Evolutionary conservation across 2,797 vertebrate species (phyloP), one percentile per base, ranked within the genome.

Genomic region (Lycodopsis pacificus): DNA sequence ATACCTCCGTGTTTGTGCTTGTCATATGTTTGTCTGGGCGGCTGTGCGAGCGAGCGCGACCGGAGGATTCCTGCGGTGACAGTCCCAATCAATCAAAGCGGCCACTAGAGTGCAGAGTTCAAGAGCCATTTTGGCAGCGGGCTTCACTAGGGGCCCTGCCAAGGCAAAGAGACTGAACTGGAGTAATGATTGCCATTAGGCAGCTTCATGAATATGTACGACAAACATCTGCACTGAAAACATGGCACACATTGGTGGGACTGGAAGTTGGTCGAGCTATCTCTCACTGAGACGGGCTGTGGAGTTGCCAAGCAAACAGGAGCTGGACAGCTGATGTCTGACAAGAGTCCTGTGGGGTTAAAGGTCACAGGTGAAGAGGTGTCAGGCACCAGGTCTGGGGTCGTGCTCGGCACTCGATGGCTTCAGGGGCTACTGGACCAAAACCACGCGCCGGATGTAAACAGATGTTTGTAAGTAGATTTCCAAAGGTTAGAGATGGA

Each of bases 141-240:
- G 81, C 80, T 82, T 65, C 82, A 84, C 12, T 62, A 36, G 82
- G 40, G 68, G 81, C 62, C 64, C 83, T 91, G 93, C 82, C 92
- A 95, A 94, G 66, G 81, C 70, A 69, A 86, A 75, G 81, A 82
- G 71, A 58, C 79, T 34, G 81, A 89, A 82, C 84, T 51, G 80
- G 88, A 93, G 86, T 87, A 88, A 92, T 93, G 88, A 92, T 91
- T 78, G 84, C 86, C 83, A 91, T 94, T 92, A 93, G 81, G 69
- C 71, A 54, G 81, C 69, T 76, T 87, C 90, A 94, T 94, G 91
- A 92, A 94, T 93, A 94, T 94, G 91, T 86, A 94, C 94, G 91
- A 87, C 82, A 80, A 88, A 91, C 87, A 93, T 92, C 90, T 93
- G 90, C 84, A 89, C 62, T 9, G 77, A 71, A 76, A 89, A 87